A percentile compares a stretch with the other conserved stretches of the same genome.
These are phyloP conservation scores for Brachymystax lenok DNA, from an alignment of 2,797 vertebrate genomes.

Conservation along the genomic window DNA sequence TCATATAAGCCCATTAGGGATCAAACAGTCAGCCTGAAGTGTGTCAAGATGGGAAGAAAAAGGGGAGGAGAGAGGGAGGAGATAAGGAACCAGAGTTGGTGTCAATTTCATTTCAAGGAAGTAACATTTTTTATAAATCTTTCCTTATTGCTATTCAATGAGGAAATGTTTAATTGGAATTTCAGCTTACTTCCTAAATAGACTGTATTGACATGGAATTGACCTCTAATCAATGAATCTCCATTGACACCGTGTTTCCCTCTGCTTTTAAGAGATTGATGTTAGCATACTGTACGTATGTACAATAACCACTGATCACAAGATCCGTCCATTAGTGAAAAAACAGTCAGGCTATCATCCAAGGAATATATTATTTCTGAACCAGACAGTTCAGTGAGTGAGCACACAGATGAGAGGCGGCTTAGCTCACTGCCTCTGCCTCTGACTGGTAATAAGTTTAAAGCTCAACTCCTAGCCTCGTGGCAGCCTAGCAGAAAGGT, in stretches of 20 bases:
- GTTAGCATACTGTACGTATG: neutral
- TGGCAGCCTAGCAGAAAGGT: slow-evolving; percentile 1
- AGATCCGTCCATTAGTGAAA: neutral
- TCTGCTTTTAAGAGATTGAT: neutral
- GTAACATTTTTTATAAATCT: neutral
- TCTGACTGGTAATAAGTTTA: slow-evolving; percentile 26
- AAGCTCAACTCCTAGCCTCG: slow-evolving; percentile 29
- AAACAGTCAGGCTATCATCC: neutral
- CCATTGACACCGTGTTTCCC: neutral
- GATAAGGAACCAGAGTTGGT: neutral
- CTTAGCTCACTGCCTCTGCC: slow-evolving; percentile 26
- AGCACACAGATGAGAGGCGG: slow-evolving; percentile 7
- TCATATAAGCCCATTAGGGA: neutral
- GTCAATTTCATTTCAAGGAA: neutral
- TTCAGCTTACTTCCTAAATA: too few relatives aligned
- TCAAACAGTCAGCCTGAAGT: too few relatives aligned
- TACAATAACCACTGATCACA: neutral
- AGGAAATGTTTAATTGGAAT: too few relatives aligned
- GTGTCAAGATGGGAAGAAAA: neutral
- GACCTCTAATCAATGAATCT: neutral
- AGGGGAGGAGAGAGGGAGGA: neutral
- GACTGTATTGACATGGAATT: too few relatives aligned
- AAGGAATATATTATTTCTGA: neutral
- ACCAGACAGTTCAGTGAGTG: neutral
- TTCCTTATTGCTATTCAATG: neutral